Evolutionary conservation across 2,113 vertebrate species (phyloP), one percentile per base, ranked within the genome.

Genomic region (Cyphomyrus plagiostoma): DNA sequence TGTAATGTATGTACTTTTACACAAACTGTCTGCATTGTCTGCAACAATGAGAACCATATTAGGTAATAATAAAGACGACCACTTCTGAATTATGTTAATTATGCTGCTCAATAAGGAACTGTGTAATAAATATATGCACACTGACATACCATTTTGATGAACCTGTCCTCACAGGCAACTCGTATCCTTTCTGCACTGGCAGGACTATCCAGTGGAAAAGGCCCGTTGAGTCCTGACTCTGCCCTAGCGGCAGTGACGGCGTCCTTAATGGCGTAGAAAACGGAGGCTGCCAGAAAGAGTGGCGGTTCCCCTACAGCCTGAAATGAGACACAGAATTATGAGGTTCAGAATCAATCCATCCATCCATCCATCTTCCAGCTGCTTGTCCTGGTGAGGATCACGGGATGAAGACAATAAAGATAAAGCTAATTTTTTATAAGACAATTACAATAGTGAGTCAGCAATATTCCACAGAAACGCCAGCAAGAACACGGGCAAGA

Each of bases 251-350:
- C 96, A 0, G 92, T 89, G 84, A 99, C 93, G 87, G 98, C 98
- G 0, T 99, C 98, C 94, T 99, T 98, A 92, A 99, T 97, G 92
- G 98, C 98, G 62, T 96, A 99, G 95, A 99, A 99, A 88, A 98
- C 94, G 0, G 98, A 99, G 0, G 98, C 93, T 0, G 98, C 97
- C 90, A 99, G 94, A 92, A 99, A 99, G 23, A 99, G 96, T 13
- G 98, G 98, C 0, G 98, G 98, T 88, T 99, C 98, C 0, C 98
- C 98, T 0, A 99, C 96, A 82, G 97, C 98, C 98, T 99, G 91
- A 23, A 89, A 35, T 9, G 23, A n/a, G 26, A 85, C 48, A 48
- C 49, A 48, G 11, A 6, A 62, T 30, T 17, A 11, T 15, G 11
- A 53, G n/a, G 45, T 10, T 15, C 3, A 53, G 9, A 26, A 50